A percentile compares a stretch with the other conserved stretches of the same genome.
Conservation (phyloP, 2,113 vertebrate genomes). For the Archilochus colubris region DNA sequence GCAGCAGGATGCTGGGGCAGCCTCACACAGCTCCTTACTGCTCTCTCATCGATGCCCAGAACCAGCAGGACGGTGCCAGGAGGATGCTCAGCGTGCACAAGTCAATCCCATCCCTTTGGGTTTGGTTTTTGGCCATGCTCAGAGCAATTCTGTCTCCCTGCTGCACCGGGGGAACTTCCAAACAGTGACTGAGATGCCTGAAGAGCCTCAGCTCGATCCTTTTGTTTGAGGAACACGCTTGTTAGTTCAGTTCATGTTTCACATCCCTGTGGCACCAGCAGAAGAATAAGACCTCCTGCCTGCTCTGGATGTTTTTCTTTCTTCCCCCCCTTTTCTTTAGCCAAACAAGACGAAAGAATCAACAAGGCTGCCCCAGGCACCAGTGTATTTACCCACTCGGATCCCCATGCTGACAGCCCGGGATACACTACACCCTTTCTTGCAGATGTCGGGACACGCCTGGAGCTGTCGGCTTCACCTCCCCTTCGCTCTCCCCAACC, state of each 20-base stretch:
- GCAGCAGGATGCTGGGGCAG: background rate
- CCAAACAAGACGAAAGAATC: background rate
- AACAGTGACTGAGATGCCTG: background rate
- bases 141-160: background rate
- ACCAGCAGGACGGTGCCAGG: fast-evolving
- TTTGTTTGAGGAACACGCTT: background rate
- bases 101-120: background rate
- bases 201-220: background rate
- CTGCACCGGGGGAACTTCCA: background rate
- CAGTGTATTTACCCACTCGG: background rate
- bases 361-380: background rate
- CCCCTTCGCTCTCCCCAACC: background rate
- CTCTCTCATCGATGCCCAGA: background rate
- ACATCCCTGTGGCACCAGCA: background rate
- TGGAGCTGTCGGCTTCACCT: background rate
- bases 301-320: constrained; percentile 5
- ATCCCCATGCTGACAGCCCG: background rate
- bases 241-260: background rate
- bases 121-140: background rate
- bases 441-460: background rate
- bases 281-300: constrained; percentile 18
- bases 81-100: fast-evolving
- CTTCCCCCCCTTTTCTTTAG: background rate
- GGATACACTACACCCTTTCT: background rate
- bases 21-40: background rate